Conservation (phyloP, 2,113 vertebrate species). For the Phrynosoma platyrhinos region DNA sequence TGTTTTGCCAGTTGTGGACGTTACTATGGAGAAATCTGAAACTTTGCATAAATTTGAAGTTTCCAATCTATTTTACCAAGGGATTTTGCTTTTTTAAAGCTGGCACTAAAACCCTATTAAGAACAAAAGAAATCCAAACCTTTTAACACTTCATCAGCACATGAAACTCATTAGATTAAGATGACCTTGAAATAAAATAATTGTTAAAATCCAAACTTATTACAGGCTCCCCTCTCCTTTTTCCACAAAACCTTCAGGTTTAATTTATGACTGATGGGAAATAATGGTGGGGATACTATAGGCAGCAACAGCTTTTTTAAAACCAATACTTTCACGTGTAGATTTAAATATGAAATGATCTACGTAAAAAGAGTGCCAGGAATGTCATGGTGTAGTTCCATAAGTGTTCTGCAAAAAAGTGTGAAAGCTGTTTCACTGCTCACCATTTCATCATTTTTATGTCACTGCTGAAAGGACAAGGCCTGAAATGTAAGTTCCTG, state of each 20-base stretch:
- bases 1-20: conserved; percentile 16
- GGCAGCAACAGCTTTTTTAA: conserved; percentile 24
- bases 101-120: neutral
- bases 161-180: conserved; percentile 31
- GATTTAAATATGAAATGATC: conserved; percentile 62
- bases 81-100: neutral
- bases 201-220: neutral
- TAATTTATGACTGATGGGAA: conserved; percentile 52
- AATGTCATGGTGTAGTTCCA: conserved; percentile 43
- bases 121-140: neutral
- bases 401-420: conserved; percentile 59
- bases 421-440: conserved; percentile 50
- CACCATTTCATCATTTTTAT: conserved; percentile 62
- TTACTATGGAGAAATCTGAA: conserved; percentile 67
- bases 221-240: conserved; percentile 6
- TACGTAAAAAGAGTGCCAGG: conserved; percentile 59
- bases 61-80: conserved; percentile 46
- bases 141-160: conserved; percentile 52
- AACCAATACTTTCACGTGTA: neutral
- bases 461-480: conserved; percentile 70
- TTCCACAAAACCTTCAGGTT: conserved; percentile 42
- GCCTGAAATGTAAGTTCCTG: conserved; percentile 60
- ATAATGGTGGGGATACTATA: conserved; percentile 55
- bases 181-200: neutral
- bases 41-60: conserved; percentile 54